A percentile compares a stretch with the other conserved stretches of the same genome.
Conservation (phyloP, 2,113 vertebrate genomes). For the Entelurus aequoreus region DNA sequence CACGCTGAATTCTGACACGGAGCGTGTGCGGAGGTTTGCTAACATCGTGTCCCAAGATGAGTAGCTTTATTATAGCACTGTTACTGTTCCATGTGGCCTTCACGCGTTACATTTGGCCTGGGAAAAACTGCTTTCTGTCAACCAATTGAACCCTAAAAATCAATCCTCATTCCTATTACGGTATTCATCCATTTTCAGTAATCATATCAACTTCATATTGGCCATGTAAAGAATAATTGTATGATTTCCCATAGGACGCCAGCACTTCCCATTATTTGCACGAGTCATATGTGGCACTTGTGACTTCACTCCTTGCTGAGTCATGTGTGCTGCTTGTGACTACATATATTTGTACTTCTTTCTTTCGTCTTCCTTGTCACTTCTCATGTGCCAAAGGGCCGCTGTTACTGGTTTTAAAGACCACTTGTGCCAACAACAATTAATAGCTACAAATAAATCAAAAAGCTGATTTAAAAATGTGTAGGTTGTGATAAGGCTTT, state of each 20-base stretch:
- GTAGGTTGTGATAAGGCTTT: too few species aligned
- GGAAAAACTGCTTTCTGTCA: not conserved
- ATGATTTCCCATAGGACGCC: not conserved
- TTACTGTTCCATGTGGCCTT: not conserved
- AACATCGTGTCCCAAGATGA: not conserved
- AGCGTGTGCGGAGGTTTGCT: not conserved
- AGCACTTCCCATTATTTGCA: constrained; percentile 3
- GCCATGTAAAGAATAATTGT: too few species aligned
- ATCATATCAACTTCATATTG: too few species aligned
- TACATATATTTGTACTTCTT: too few species aligned
- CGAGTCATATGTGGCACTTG: constrained; percentile 2
- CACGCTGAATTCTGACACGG: constrained; percentile 46
- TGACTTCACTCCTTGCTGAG: not conserved
- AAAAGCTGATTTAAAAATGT: too few species aligned
- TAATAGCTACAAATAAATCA: too few species aligned
- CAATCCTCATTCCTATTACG: not conserved
- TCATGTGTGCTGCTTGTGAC: constrained; percentile 14
- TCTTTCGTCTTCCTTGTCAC: constrained; percentile 21
- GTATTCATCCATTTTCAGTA: not conserved
- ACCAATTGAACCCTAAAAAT: too few species aligned
- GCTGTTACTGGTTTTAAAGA: not conserved
- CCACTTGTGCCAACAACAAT: not conserved
- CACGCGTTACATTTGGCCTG: not conserved
- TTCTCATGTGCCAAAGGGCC: not conserved
- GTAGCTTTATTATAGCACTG: not conserved